Evolutionary conservation across 2,797 vertebrate genomes (phyloP).

Genomic region (Acanthopagrus latus): DNA sequence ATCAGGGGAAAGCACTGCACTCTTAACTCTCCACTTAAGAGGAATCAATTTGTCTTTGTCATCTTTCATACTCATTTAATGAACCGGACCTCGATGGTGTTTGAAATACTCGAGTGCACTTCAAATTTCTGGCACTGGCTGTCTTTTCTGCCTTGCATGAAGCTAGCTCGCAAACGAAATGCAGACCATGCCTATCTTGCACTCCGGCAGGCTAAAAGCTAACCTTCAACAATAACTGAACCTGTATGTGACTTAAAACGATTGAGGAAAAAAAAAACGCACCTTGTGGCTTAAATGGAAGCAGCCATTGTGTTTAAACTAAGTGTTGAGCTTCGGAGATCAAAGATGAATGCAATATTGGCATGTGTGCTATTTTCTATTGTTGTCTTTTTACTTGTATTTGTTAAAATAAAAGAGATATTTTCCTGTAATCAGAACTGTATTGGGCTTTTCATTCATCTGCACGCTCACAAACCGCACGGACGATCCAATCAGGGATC

Average conservation of each 20-base stretch:
- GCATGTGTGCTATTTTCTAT: constrained; percentile 72
- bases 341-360: constrained; percentile 65
- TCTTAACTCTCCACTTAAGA: constrained; percentile 52
- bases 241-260: constrained; percentile 40
- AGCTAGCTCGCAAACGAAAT: constrained; percentile 53
- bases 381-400: constrained; percentile 79
- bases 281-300: constrained; percentile 65
- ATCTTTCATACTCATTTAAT: constrained; percentile 33
- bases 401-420: constrained; percentile 81
- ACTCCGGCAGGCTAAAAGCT: constrained; percentile 56
- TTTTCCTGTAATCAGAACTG: constrained; percentile 75
- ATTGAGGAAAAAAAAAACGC: constrained; percentile 42
- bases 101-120: constrained; percentile 36
- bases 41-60: constrained; percentile 35
- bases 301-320: constrained; percentile 44
- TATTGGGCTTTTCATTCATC: constrained; percentile 65
- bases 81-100: constrained; percentile 35
- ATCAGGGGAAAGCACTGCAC: constrained; percentile 62
- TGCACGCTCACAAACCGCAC: background rate
- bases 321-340: constrained; percentile 54
- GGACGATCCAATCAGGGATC: constrained; percentile 27
- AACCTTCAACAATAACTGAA: constrained; percentile 33
- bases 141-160: constrained; percentile 42
- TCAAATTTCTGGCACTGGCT: constrained; percentile 30
- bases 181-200: constrained; percentile 54